These are phyloP conservation scores for Oreotrochilus melanogaster DNA, from an alignment of 2,113 vertebrate genomes.

Conservation along the genomic window DNA sequence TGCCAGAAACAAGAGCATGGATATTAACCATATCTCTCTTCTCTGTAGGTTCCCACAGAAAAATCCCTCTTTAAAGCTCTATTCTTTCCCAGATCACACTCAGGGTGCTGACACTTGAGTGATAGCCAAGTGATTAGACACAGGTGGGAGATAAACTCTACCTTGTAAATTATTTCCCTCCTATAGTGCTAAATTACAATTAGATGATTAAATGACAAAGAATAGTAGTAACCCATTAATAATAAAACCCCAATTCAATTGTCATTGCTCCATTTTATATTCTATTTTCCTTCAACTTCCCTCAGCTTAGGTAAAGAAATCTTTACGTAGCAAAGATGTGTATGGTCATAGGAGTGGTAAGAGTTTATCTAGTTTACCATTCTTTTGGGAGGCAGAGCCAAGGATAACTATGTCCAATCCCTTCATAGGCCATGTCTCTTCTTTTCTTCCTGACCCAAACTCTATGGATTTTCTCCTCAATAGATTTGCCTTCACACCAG, in stretches of 20 bases:
- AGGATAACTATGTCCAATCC: neutral
- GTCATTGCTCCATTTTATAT: neutral
- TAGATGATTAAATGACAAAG: slow-evolving; percentile 36
- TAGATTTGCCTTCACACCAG: neutral
- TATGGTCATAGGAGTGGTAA: neutral
- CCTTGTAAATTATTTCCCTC: slow-evolving; percentile 35
- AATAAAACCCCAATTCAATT: neutral
- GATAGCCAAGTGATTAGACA: slow-evolving; percentile 38
- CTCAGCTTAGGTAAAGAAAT: neutral
- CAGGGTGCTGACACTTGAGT: slow-evolving; percentile 13
- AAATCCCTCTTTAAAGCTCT: neutral
- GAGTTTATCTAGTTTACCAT: neutral
- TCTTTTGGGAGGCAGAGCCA: neutral
- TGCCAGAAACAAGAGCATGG: neutral
- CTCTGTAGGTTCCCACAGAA: neutral
- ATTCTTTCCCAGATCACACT: neutral
- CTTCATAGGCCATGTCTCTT: neutral
- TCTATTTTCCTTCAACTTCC: neutral
- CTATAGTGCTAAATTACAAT: slow-evolving; percentile 1
- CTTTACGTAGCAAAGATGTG: neutral
- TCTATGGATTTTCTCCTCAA: neutral
- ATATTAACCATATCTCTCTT: neutral
- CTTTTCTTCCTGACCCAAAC: neutral
- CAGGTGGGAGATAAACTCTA: neutral
- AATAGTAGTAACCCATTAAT: slow-evolving; percentile 36